Evolutionary conservation across 2,113 vertebrate genomes (phyloP), one percentile per base, ranked within the genome.

Genomic region (Campylomormyrus tamandua): DNA sequence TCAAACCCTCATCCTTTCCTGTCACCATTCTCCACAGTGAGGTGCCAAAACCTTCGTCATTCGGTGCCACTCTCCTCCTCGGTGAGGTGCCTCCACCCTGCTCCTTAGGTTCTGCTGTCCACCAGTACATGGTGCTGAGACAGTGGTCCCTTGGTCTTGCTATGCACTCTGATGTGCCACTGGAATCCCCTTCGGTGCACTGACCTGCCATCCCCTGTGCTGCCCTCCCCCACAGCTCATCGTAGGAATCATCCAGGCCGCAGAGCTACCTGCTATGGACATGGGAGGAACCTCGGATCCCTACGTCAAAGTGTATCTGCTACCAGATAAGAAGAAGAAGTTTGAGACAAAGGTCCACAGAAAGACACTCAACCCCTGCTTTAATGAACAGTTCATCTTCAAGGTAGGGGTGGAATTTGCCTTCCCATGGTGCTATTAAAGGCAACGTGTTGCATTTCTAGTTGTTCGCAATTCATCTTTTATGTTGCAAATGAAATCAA

Each of bases 261-360:
- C 95, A 74, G 96, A 97, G 3, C 93, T 98, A 86, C 97, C 97
- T 21, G 97, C 97, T 1, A 96, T 98, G 96, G 97, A 98, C 56
- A 96, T 98, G 48, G 97, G 97, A 1, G 97, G 97, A 0, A 97
- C 97, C 19, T 98, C 97, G 0, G 97, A 98, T 91, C 97, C 97
- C 24, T 98, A 98, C 0, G 97, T 98, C 46, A 97, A 97, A 92
- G 94, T 98, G n/a, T 97, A 95, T 93, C 94, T 98, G 89, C 95
- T 97, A 11, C 97, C 97, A 0, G 97, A 98, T 94, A 98, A 98
- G 93, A 97, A 97, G 94, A 96, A 97, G 91, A 97, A 97, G 91
- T 95, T 96, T 88, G 97, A 98, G 94, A 98, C 97, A 85, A 98
- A 97, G 94, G 96, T 98, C 90, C 97, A 98, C 58, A 94, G 97